Base-by-base conservation (phyloP, 2,888 invertebrate species). In the Epicampocera succincta region DNA sequence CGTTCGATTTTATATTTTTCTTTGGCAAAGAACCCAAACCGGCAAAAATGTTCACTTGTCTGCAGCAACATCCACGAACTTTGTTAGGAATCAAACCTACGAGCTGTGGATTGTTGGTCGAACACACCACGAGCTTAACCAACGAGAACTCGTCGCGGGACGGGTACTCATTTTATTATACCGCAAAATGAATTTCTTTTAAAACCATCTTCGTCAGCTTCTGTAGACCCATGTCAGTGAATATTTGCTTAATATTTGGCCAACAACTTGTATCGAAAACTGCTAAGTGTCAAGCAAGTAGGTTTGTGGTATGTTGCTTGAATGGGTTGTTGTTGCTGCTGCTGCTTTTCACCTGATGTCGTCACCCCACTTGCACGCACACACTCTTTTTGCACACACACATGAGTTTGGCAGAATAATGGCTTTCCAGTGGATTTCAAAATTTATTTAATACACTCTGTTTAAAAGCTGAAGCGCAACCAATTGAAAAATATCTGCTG, bases 341-440 rank as follows among this genome's bases (percentile, higher is more conserved):
- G 29, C 9, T 76, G 52, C 15, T 46, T 72, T 76, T 76, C 72
- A 68, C 52, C 63, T 66, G 21, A 42, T 80, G 66, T 76, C 80
- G 76, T 76, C 76, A 80, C 75, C 72, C 15, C 25, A 38, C 25
- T 25, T 19, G 48, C 29, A 46, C 15, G 48, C 40, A 69, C n/a
- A 25, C 33, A 25, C 15, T 46, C 2, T 76, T 50, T 58, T 9
- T 33, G 38, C 12, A 19, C 21, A 69, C 52, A 8, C 9, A 63
- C 19, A 58, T 42, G 11, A 19, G 13, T 63, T n/a, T 13, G 33
- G 8, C 8, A 9, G 8, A 33, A 33, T 6, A 58, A 69, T 56
- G 40, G 38, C 25, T 56, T 61, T 72, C 54, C 38, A 66, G 60
- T 72, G 3, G 3, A 66, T 66, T 72, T 61, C 17, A 52, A 58